Evolutionary conservation across 2,797 vertebrate genomes (phyloP).

Genomic region (Eurystomus glaucurus): DNA sequence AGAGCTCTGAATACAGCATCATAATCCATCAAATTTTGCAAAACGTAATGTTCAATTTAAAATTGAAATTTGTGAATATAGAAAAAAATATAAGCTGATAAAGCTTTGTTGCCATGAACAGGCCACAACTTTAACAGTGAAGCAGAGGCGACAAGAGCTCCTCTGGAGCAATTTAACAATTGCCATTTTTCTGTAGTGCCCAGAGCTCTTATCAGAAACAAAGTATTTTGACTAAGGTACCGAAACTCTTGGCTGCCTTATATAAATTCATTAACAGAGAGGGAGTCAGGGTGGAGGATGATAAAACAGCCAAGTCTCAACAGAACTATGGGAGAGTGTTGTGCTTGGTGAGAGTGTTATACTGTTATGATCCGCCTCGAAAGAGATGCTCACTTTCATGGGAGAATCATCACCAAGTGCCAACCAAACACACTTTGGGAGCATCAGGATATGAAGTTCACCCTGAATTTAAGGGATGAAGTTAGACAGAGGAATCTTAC

Average conservation of each 20-base stretch:
- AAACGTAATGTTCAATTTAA: neutral
- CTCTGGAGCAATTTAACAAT: neutral
- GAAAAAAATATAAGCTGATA: neutral
- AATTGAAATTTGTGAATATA: neutral
- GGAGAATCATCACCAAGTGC: neutral
- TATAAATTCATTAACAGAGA: neutral
- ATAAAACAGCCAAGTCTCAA: neutral
- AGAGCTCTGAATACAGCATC: neutral
- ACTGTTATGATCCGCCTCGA: neutral
- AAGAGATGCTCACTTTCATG: neutral
- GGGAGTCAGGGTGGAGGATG: neutral
- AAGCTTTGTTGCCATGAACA: neutral
- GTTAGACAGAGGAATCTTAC: neutral
- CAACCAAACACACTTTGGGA: neutral
- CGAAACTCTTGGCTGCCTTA: neutral
- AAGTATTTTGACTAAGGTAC: neutral
- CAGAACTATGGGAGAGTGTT: accelerated
- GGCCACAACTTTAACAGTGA: neutral
- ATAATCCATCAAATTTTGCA: neutral
- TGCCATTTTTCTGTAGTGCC: neutral
- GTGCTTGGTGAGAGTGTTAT: neutral
- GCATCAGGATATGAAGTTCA: neutral
- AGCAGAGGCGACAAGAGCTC: neutral
- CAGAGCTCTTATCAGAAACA: neutral
- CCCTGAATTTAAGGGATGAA: neutral